Base-by-base conservation (phyloP, 2,797 vertebrate species). In the Cheirogaleus major region DNA sequence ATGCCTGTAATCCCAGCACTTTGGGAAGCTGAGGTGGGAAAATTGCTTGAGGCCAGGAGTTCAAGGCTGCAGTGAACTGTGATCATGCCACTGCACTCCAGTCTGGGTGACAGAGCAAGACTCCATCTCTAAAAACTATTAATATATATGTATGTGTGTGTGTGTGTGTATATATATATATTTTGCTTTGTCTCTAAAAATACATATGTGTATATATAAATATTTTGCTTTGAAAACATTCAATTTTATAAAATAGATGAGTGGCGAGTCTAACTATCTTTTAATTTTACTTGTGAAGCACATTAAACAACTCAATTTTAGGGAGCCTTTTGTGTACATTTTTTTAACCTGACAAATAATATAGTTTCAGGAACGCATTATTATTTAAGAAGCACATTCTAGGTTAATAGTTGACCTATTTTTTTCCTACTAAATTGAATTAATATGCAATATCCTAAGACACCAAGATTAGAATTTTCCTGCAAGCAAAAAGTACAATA, bases 401-500 rank as follows among this genome's bases (percentile, higher is more conserved):
- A 96, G 78, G 61, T 43, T 95, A 93, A 88, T 38, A 10, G 3
- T 23, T 91, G 80, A 65, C 14, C 61, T 86, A 25, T 82, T 88
- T 45, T 13, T 13, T 0, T 57, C 83, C 84, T 70, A 35, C n/a
- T 95, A 78, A 79, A 22, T 76, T 57, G n/a, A 84, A 80, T 82
- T 95, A 93, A 97, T 96, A 91, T 79, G 65, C 76, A 73, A 3
- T 67, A 20, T 97, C 84, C n/a, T 92, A 69, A 89, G 83, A 61
- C n/a, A 70, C 23, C 80, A 50, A 92, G 13, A 67, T 94, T 52
- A 96, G 52, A 45, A 82, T 85, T 94, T 96, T 93, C 80, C 65
- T 93, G 43, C 63, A 91, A 97, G 76, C 38, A 48, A 96, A 97
- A 91, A 72, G 81, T 80, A 98, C 95, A 98, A 63, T 98, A 97